These are phyloP conservation scores for Synanthedon vespiformis DNA, from an alignment of 2,888 invertebrate genomes.

Conservation along the genomic window DNA sequence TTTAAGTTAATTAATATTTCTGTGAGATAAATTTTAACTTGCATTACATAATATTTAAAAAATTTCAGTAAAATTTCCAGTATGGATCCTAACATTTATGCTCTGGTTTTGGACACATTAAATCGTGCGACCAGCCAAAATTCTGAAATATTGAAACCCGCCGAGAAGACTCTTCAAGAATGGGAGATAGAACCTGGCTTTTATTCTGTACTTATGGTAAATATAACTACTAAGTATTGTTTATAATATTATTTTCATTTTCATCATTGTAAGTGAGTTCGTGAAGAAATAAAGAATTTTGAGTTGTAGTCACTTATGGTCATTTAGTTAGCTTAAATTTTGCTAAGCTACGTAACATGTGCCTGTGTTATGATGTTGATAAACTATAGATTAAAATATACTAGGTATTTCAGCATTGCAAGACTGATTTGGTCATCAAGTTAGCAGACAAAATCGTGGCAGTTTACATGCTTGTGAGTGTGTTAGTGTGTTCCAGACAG, in stretches of 20 bases:
- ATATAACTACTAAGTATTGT: constrained; percentile 14
- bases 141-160: constrained; percentile 84
- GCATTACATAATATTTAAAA: not conserved
- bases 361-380: no score
- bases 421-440: no score
- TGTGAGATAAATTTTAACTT: not conserved
- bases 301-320: no score
- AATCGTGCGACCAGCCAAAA: constrained; percentile 89
- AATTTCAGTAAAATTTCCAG: not conserved
- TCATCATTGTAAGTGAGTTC: not conserved
- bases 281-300: no score
- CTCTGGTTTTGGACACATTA: constrained; percentile 79
- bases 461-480: no score
- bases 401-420: no score
- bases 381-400: no score
- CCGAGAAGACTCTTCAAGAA: constrained; percentile 85
- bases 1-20: no score
- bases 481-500: no score
- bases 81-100: constrained; percentile 72
- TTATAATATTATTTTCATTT: not conserved
- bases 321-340: no score
- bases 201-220: constrained; percentile 85
- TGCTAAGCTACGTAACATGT: no score
- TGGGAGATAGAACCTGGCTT: constrained; percentile 94
- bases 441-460: no score